Conservation (phyloP, 2,888 invertebrate species). For the Poecilobothrus nobilitatus region DNA sequence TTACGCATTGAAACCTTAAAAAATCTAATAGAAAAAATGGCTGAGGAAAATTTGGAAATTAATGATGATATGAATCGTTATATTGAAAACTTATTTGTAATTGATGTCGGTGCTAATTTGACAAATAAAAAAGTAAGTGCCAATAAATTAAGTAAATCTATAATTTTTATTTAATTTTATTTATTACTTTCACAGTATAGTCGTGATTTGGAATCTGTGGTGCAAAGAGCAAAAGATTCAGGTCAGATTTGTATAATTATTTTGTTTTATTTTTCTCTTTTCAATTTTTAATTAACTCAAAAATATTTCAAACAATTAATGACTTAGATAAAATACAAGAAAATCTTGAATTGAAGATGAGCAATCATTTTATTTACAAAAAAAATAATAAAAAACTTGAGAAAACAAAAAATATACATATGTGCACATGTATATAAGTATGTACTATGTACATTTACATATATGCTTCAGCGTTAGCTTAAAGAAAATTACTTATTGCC, state of each 20-base stretch:
- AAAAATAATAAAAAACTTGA: not conserved
- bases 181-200: slow-evolving; percentile 49
- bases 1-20: not conserved
- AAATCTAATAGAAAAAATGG: slow-evolving; percentile 20
- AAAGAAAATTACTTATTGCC: not conserved
- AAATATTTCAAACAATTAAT: not conserved
- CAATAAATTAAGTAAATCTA: not conserved
- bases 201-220: slow-evolving; percentile 83
- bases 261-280: not conserved
- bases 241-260: slow-evolving; percentile 47
- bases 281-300: not conserved
- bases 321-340: not conserved
- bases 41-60: slow-evolving; percentile 26
- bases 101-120: slow-evolving; percentile 87
- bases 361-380: not conserved
- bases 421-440: no score
- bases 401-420: no score
- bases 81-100: slow-evolving; percentile 84
- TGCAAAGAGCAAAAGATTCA: slow-evolving; percentile 86
- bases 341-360: not conserved
- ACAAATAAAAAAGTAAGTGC: slow-evolving; percentile 68
- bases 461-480: not conserved
- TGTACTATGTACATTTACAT: not conserved
- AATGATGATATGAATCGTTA: slow-evolving; percentile 60
- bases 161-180: not conserved